phyloP scores from a whole-genome alignment of 2,888 invertebrate genomes.

The Hemithea aestivaria region DNA sequence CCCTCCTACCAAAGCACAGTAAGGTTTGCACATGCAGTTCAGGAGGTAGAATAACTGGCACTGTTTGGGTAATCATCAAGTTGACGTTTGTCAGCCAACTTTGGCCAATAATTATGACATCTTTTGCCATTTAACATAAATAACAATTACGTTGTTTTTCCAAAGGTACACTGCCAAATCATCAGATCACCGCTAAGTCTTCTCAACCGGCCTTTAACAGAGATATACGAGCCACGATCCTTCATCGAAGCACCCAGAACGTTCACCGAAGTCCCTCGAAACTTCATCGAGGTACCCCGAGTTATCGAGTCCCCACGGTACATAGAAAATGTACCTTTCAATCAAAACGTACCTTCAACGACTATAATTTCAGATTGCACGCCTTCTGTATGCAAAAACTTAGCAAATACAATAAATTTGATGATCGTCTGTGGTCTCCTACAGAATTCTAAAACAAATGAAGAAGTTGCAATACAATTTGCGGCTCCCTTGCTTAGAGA shows the following conservation, averaged over 20 bases:
- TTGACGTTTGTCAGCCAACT: too few species aligned
- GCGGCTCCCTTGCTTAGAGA: constrained; percentile 49
- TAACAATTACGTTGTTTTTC: too few species aligned
- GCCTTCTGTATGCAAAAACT: constrained; percentile 54
- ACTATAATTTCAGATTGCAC: constrained; percentile 59
- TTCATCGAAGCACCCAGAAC: constrained; percentile 9
- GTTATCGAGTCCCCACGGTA: constrained; percentile 2
- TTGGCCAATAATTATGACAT: too few species aligned
- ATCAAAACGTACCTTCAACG: constrained; percentile 26
- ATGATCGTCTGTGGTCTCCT: constrained; percentile 58
- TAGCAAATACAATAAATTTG: constrained; percentile 57
- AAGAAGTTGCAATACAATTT: constrained; percentile 40
- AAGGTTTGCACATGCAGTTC: too few species aligned
- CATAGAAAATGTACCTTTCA: too few species aligned
- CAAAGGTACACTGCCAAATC: constrained; percentile 41
- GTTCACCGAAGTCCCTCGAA: constrained; percentile 6
- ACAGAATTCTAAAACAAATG: constrained; percentile 41
- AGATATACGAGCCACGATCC: not conserved
- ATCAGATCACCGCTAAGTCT: constrained; percentile 28
- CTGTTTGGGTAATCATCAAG: too few species aligned
- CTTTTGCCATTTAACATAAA: too few species aligned
- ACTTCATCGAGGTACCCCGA: constrained; percentile 2
- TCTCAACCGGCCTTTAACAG: constrained; percentile 5
- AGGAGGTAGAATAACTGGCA: too few species aligned
- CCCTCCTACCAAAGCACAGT: too few species aligned